phyloP scores from a whole-genome alignment of 2,113 vertebrate genomes.

The Callipepla squamata region DNA sequence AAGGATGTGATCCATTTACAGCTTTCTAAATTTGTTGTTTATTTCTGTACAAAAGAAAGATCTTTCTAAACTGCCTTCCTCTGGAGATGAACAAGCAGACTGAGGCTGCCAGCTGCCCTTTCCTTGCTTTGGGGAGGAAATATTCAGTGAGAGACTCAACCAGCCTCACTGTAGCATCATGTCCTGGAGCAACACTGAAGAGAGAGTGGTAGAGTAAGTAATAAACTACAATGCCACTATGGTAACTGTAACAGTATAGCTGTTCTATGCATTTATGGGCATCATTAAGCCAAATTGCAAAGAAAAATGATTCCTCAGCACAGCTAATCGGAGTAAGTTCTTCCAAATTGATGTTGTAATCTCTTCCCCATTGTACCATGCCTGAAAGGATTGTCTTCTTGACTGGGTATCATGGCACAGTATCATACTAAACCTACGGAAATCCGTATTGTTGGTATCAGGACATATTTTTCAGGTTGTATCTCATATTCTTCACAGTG shows the following conservation, averaged over 20 bases:
- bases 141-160: accelerated
- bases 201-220: not conserved
- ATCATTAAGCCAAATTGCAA: not conserved
- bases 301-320: not conserved
- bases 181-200: not conserved
- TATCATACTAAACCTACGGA: not conserved
- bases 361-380: not conserved
- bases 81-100: not conserved
- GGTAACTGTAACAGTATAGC: not conserved
- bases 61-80: not conserved
- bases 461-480: not conserved
- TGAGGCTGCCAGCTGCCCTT: not conserved
- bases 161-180: not conserved
- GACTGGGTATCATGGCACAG: not conserved
- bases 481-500: not conserved
- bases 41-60: not conserved
- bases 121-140: not conserved
- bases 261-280: not conserved
- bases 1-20: not conserved
- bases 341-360: not conserved
- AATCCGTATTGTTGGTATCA: not conserved
- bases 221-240: not conserved
- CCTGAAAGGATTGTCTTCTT: not conserved
- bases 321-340: not conserved
- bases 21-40: not conserved